Conservation (phyloP, 2,113 vertebrate species). For the Loxodonta africana region DNA sequence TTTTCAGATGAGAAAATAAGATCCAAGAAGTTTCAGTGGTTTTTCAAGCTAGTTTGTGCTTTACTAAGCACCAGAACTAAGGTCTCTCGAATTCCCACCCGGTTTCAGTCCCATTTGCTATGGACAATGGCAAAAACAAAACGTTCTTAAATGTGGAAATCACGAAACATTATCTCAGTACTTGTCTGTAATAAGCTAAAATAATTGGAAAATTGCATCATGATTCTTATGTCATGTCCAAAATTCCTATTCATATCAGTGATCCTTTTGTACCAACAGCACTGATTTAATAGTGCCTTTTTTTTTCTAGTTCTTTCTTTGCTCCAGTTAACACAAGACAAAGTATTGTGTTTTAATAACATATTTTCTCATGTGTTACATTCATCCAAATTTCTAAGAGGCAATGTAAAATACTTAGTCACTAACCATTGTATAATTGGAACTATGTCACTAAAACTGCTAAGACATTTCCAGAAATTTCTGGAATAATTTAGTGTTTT, state of each 20-base stretch:
- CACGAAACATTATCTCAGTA: neutral
- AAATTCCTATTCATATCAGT: constrained; percentile 4
- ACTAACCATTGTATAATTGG: constrained; percentile 15
- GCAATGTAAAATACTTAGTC: neutral
- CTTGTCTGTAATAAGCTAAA: constrained; percentile 25
- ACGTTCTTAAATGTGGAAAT: constrained; percentile 16
- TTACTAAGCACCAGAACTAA: neutral
- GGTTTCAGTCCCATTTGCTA: neutral
- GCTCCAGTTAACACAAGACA: neutral
- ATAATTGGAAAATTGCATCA: constrained; percentile 37
- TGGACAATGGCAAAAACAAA: neutral
- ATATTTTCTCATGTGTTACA: constrained; percentile 25
- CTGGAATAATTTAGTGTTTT: constrained; percentile 28
- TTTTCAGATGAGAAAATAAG: constrained; percentile 28
- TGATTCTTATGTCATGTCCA: neutral
- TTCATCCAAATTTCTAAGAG: constrained; percentile 20
- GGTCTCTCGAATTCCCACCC: neutral
- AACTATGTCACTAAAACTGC: neutral
- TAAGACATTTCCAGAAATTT: neutral
- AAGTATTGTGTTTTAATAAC: neutral
- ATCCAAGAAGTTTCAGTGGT: neutral
- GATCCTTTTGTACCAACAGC: constrained; percentile 17
- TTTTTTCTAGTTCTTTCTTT: neutral
- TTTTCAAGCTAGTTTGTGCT: neutral
- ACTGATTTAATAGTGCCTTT: neutral